Evolutionary conservation across 2,113 vertebrate species (phyloP).

Genomic region (Raja brachyura): DNA sequence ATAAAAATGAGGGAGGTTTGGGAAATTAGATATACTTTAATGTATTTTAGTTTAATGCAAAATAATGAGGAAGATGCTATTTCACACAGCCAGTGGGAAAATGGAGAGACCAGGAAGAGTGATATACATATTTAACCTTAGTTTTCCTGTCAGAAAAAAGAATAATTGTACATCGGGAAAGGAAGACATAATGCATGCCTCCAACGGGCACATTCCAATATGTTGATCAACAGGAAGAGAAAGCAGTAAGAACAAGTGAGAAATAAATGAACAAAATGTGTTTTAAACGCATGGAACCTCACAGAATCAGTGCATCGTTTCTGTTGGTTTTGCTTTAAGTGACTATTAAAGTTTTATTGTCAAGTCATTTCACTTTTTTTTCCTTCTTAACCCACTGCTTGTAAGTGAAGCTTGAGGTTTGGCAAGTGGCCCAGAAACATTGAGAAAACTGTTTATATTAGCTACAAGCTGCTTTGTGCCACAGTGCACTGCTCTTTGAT

Average conservation of each 20-base stretch:
- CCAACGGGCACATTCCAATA: no score
- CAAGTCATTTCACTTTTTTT: conserved; percentile 70
- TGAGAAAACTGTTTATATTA: conserved; percentile 88
- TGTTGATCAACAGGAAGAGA: not conserved
- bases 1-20: no score
- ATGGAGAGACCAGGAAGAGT: not conserved
- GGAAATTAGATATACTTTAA: not conserved
- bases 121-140: no score
- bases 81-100: not conserved
- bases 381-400: conserved; percentile 79
- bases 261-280: not conserved
- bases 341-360: conserved; percentile 81
- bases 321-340: conserved; percentile 70
- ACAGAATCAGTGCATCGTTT: conserved; percentile 45
- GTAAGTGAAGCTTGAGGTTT: conserved; percentile 67
- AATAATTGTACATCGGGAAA: not conserved
- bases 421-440: conserved; percentile 72
- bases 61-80: not conserved
- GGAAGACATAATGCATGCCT: not conserved
- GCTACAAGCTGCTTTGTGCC: conserved; percentile 72
- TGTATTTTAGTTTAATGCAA: not conserved
- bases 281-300: not conserved
- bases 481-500: conserved; percentile 76
- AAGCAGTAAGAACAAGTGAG: not conserved
- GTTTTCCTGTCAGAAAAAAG: not conserved